A percentile compares a stretch with the other conserved stretches of the same genome.
Evolutionary conservation across 2,888 invertebrate species (phyloP).

Genomic region (Pycnomerus fuliginosus): DNA sequence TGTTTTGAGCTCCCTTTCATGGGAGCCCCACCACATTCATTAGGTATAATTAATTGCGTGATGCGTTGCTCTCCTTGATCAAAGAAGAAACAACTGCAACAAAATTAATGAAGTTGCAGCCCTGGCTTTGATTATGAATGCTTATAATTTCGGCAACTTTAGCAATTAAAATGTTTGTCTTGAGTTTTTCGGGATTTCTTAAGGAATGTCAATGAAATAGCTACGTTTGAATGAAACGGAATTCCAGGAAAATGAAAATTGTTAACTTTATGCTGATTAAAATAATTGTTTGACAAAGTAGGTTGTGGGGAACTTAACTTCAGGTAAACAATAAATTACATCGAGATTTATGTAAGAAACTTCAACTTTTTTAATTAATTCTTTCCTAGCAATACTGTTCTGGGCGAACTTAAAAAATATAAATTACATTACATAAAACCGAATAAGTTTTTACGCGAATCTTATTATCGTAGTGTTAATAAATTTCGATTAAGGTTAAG

Average conservation of each 20-base stretch:
- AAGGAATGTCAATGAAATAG: conserved; percentile 19
- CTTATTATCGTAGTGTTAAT: no score
- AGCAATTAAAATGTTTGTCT: conserved; percentile 20
- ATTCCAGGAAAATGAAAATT: conserved; percentile 20
- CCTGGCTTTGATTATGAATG: no score
- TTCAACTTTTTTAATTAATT: conserved; percentile 47
- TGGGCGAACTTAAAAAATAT: no score
- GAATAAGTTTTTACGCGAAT: no score
- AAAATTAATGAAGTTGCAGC: neutral
- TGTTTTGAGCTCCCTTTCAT: conserved; percentile 19
- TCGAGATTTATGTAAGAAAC: conserved; percentile 41
- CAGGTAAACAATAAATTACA: conserved; percentile 45
- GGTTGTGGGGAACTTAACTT: conserved; percentile 13
- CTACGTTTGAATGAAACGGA: conserved; percentile 15
- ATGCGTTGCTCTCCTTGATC: no score
- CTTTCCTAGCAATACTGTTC: conserved; percentile 27
- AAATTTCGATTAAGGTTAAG: conserved; percentile 17
- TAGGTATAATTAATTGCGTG: conserved; percentile 31
- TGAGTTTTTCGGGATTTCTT: conserved; percentile 15
- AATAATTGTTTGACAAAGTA: conserved; percentile 17
- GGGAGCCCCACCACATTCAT: conserved; percentile 29
- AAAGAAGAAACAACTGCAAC: no score
- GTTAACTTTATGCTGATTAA: conserved; percentile 14
- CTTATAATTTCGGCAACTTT: conserved; percentile 16
- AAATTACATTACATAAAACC: no score